These are phyloP conservation scores for Ochlodes sylvanus DNA, from an alignment of 2,888 invertebrate genomes.

Conservation along the genomic window DNA sequence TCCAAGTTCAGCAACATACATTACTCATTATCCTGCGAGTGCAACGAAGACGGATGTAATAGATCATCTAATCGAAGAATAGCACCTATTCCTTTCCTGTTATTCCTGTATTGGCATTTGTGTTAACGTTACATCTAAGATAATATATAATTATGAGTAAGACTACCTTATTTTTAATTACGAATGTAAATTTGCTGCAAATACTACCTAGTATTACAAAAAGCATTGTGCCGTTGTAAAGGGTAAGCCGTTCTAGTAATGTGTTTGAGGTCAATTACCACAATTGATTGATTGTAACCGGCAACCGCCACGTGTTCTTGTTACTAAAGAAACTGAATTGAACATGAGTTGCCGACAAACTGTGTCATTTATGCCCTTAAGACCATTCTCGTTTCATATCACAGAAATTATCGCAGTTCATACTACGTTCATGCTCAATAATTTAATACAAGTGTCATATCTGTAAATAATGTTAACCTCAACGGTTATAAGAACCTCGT, in stretches of 20 bases:
- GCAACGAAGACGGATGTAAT: constrained; percentile 69
- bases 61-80: constrained; percentile 39
- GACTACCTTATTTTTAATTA: neutral
- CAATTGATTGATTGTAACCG: constrained; percentile 30
- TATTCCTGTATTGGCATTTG: constrained; percentile 15
- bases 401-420: too few species aligned
- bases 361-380: constrained; percentile 3
- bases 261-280: constrained; percentile 28
- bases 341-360: constrained; percentile 5
- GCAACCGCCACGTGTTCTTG: constrained; percentile 22
- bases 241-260: constrained; percentile 2
- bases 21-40: constrained; percentile 71
- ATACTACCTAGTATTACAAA: constrained; percentile 8
- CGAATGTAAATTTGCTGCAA: neutral
- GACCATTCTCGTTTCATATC: too few species aligned
- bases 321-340: constrained; percentile 10
- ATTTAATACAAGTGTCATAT: too few species aligned
- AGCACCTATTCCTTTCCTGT: neutral
- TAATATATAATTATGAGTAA: neutral
- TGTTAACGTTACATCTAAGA: constrained; percentile 1
- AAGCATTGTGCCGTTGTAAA: constrained; percentile 15
- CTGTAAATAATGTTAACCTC: too few species aligned
- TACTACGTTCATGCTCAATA: too few species aligned
- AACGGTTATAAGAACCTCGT: too few species aligned
- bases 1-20: constrained; percentile 68